Evolutionary conservation across 2,888 invertebrate species (phyloP).

Genomic region (Ophraella communa): DNA sequence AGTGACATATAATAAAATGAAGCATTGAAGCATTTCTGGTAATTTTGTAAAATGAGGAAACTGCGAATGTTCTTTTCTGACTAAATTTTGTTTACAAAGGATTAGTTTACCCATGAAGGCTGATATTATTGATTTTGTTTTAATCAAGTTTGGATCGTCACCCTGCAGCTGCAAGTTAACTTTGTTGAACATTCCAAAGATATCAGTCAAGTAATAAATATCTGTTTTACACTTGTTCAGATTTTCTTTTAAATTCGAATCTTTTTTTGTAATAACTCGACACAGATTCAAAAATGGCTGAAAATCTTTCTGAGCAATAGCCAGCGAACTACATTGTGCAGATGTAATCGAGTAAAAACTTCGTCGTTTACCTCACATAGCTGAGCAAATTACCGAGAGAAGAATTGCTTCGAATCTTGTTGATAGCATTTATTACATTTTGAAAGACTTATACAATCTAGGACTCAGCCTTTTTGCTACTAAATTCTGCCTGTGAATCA

Average conservation of each 20-base stretch:
- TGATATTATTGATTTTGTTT: neutral
- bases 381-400: constrained; percentile 11
- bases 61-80: constrained; percentile 3
- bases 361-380: constrained; percentile 11
- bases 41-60: neutral
- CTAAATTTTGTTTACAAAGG: neutral
- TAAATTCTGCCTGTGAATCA: constrained; percentile 14
- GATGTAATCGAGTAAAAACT: constrained; percentile 8
- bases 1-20: too few species aligned
- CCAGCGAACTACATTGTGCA: constrained; percentile 10
- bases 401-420: constrained; percentile 10
- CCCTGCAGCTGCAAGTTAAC: constrained; percentile 5
- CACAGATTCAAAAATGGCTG: constrained; percentile 1
- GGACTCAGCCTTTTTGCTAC: constrained; percentile 17
- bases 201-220: constrained; percentile 1
- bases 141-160: neutral
- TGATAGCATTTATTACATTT: neutral
- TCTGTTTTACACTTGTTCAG: constrained; percentile 3
- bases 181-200: constrained; percentile 8
- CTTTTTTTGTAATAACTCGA: constrained; percentile 5
- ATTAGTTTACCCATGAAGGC: constrained; percentile 2
- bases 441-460: constrained; percentile 5
- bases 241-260: constrained; percentile 7
- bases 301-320: constrained; percentile 11
- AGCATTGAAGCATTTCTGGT: neutral